A percentile compares a stretch with the other conserved stretches of the same genome.
Conservation (phyloP, 2,888 invertebrate species). For the Ornithoptera priamus region DNA sequence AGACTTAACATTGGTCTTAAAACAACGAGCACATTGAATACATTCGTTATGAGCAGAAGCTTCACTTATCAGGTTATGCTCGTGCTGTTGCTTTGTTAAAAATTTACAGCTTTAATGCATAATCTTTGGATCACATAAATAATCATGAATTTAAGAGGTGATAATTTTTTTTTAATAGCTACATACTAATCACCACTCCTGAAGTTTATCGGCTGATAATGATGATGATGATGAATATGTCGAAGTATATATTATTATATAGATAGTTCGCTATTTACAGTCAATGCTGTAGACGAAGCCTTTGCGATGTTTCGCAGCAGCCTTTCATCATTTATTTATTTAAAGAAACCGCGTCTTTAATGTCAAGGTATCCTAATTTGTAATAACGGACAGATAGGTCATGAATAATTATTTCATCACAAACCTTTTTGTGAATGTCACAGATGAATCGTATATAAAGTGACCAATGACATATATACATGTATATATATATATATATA, state of each 20-base stretch:
- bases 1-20: no score
- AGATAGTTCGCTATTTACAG: not conserved
- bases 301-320: not conserved
- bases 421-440: not conserved
- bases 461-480: no score
- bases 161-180: not conserved
- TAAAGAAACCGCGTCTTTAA: constrained; percentile 15
- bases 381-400: constrained; percentile 9
- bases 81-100: no score
- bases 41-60: no score
- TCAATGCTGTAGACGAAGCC: not conserved
- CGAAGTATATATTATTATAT: no score
- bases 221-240: no score
- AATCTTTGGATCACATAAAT: not conserved
- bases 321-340: constrained; percentile 22
- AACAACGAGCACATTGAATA: no score
- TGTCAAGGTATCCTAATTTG: constrained; percentile 24
- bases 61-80: no score
- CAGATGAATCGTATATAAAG: no score
- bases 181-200: not conserved
- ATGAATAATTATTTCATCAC: constrained; percentile 5
- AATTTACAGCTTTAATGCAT: no score
- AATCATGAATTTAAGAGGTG: not conserved
- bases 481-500: no score
- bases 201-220: not conserved